A percentile compares a stretch with the other conserved stretches of the same genome.
These are phyloP conservation scores for Baryphthengus martii DNA, from an alignment of 2,113 vertebrate species.

Conservation along the genomic window DNA sequence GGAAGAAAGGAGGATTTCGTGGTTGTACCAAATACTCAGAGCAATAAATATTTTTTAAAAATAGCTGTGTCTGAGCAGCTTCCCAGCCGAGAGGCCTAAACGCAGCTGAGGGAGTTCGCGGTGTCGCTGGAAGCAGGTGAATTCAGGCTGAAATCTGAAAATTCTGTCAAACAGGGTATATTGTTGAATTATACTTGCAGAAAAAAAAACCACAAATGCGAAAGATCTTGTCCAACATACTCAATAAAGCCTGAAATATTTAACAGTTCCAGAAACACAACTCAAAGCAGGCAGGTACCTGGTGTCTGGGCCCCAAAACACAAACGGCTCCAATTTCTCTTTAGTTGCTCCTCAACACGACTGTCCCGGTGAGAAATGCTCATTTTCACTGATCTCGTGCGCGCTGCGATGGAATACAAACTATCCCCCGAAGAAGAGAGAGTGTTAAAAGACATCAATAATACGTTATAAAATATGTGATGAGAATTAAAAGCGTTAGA, in stretches of 20 bases:
- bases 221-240: background rate
- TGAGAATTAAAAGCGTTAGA: background rate
- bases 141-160: background rate
- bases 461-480: background rate
- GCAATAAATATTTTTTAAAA: background rate
- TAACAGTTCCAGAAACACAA: background rate
- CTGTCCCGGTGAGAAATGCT: background rate
- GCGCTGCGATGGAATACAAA: background rate
- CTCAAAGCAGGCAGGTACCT: background rate
- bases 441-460: background rate
- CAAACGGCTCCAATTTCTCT: background rate
- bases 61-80: background rate
- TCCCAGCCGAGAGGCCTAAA: background rate
- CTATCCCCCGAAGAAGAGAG: background rate
- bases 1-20: background rate
- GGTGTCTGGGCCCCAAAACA: background rate
- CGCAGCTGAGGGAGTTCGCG: background rate
- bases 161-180: rapidly evolving
- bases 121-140: background rate
- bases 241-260: background rate
- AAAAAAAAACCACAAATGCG: background rate
- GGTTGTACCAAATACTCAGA: background rate
- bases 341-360: background rate
- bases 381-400: background rate
- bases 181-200: background rate